Base-by-base conservation (phyloP, 1,140 invertebrate species). In the Dolichoris vasculosae region DNA sequence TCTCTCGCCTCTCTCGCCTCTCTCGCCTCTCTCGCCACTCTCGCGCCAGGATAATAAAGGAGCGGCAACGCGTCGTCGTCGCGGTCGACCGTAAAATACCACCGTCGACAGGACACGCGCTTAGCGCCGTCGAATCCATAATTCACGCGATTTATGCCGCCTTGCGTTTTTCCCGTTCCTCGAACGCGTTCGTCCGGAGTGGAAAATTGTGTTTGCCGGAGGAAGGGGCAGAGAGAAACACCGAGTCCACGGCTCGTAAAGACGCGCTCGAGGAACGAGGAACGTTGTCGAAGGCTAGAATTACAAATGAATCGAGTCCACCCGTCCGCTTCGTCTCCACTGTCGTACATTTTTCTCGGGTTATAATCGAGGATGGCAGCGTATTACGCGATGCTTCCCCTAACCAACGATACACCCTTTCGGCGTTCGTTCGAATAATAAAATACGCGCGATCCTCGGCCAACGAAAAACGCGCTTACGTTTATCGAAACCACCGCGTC, bases 41-140 rank as follows among this genome's bases (percentile, higher is more conserved):
- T 23, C 23, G 87, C 85, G 86, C 86, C 86, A 88, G 88, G 88
- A 89, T 91, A 89, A 90, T 90, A 89, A 91, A 90, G 89, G 88
- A 90, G 86, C 85, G 89, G 86, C 79, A 85, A 82, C 87, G 87
- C 89, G 75, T n/a, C 85, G 88, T 88, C 89, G 55, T 89, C 88
- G 89, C 85, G 89, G 43, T 81, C 80, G 86, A 87, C 86, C 88
- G 86, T 89, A 89, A 89, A 89, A 88, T 87, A 86, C 86, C 84
- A 82, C 75, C 84, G 87, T 88, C 88, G 88, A 88, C 89, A 87
- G 86, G 88, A 87, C 85, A 88, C 85, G 87, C 86, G 87, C 87
- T 88, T 87, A 86, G 86, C 88, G 89, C 89, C 89, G 3, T 73
- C 83, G 86, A 78, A 87, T 85, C 84, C 87, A 88, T 89, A 89